These are phyloP conservation scores for Steatocranus sp. DNA, from an alignment of 2,797 vertebrate genomes.

Conservation along the genomic window DNA sequence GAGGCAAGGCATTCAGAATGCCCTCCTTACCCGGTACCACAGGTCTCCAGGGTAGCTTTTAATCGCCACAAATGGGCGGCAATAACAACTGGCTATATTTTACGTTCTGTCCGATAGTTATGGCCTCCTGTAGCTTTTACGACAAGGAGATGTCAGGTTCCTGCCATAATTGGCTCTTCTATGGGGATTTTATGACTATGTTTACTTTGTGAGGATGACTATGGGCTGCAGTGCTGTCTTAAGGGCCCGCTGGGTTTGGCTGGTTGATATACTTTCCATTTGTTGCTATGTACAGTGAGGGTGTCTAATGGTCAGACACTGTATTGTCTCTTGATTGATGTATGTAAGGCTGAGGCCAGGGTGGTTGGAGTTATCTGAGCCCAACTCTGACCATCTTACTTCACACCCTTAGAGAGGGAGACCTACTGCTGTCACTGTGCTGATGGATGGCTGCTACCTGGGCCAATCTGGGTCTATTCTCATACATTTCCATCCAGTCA, in stretches of 20 bases:
- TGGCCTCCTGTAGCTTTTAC: slow-evolving; percentile 79
- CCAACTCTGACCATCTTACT: slow-evolving; percentile 52
- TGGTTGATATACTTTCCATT: slow-evolving; percentile 43
- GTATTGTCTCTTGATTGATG: slow-evolving; percentile 53
- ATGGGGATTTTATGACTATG: slow-evolving; percentile 78
- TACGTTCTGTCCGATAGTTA: slow-evolving; percentile 74
- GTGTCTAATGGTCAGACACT: slow-evolving; percentile 47
- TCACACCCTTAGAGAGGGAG: slow-evolving; percentile 14
- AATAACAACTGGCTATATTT: slow-evolving; percentile 86
- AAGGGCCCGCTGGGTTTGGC: slow-evolving; percentile 24
- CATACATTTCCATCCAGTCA: slow-evolving; percentile 43
- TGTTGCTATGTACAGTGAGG: background rate
- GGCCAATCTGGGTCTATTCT: slow-evolving; percentile 43
- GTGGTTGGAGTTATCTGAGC: slow-evolving; percentile 27
- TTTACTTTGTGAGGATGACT: slow-evolving; percentile 72
- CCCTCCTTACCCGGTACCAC: slow-evolving; percentile 55
- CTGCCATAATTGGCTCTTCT: slow-evolving; percentile 82
- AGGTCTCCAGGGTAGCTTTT: slow-evolving; percentile 80
- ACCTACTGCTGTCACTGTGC: slow-evolving; percentile 32
- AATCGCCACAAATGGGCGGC: slow-evolving; percentile 77
- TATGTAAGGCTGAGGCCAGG: slow-evolving; percentile 7
- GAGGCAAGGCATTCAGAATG: slow-evolving; percentile 50
- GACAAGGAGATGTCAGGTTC: slow-evolving; percentile 75
- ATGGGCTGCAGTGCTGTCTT: slow-evolving; percentile 41
- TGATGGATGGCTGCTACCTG: slow-evolving; percentile 55